Percentiles rank a stretch among this genome's conserved stretches.
These are phyloP conservation scores for Montifringilla adamsi DNA, from an alignment of 2,113 vertebrate genomes.

Conservation along the genomic window DNA sequence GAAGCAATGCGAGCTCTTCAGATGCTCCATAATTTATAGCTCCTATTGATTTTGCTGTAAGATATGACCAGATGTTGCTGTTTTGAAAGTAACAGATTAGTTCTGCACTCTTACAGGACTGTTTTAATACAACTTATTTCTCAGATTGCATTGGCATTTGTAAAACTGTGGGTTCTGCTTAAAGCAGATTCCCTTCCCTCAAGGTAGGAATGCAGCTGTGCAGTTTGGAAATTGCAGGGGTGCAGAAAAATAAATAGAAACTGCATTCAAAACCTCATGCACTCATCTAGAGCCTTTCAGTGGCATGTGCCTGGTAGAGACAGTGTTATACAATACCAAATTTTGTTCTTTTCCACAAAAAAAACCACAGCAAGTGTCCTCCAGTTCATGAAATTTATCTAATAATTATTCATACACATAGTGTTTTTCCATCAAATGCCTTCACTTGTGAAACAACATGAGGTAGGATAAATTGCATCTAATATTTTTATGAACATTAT, in stretches of 20 bases:
- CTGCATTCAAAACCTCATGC: not conserved
- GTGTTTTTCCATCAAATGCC: not conserved
- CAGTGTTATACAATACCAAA: not conserved
- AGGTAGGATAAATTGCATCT: not conserved
- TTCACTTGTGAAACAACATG: not conserved
- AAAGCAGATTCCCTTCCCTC: not conserved
- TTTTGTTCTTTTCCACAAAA: not conserved
- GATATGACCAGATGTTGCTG: not conserved
- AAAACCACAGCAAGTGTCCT: not conserved
- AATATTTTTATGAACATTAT: not conserved
- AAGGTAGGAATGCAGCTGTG: not conserved
- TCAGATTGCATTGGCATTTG: not conserved
- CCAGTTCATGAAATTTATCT: not conserved
- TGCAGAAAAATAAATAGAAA: not conserved
- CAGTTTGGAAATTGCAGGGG: not conserved
- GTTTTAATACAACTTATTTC: slow-evolving; percentile 8
- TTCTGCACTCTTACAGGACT: not conserved
- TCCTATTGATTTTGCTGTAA: slow-evolving; percentile 11
- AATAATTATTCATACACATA: not conserved
- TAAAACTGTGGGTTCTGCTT: not conserved
- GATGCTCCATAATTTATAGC: not conserved
- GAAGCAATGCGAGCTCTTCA: not conserved
- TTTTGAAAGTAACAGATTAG: not conserved
- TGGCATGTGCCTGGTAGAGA: not conserved
- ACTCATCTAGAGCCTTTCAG: not conserved